A percentile compares a stretch with the other conserved stretches of the same genome.
Evolutionary conservation across 2,888 invertebrate species (phyloP).

Genomic region (Drosophila colorata): DNA sequence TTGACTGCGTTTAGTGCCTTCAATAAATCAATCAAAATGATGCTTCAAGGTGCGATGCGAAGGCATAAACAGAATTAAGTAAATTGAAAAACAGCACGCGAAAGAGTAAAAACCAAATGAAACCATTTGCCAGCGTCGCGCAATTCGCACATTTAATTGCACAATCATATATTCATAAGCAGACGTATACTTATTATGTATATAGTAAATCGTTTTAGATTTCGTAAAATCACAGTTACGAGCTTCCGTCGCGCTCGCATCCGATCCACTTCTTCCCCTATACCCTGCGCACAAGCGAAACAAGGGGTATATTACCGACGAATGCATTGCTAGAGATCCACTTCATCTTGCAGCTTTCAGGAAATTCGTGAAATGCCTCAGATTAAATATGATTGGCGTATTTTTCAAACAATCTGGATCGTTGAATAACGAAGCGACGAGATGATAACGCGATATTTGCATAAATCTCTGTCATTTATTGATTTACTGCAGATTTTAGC

Average conservation of each 20-base stretch:
- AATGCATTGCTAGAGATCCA: background rate
- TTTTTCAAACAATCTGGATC: constrained; percentile 1
- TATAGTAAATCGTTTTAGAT: constrained; percentile 32
- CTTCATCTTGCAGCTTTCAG: background rate
- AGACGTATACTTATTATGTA: constrained; percentile 1
- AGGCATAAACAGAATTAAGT: constrained; percentile 5
- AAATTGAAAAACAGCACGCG: constrained; percentile 15
- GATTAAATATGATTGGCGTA: background rate
- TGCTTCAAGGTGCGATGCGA: constrained; percentile 24
- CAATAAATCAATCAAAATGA: constrained; percentile 48
- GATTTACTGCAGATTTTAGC: constrained; percentile 3
- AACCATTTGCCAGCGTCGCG: constrained; percentile 7
- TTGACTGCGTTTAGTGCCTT: constrained; percentile 16
- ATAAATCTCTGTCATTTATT: background rate
- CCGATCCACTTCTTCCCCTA: constrained; percentile 25
- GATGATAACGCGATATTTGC: background rate
- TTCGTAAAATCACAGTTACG: constrained; percentile 52
- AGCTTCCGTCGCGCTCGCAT: constrained; percentile 49
- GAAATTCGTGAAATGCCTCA: constrained; percentile 2
- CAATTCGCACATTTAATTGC: constrained; percentile 17
- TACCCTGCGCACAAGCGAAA: constrained; percentile 23
- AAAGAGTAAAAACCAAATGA: constrained; percentile 7
- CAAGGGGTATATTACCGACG: background rate
- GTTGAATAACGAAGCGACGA: background rate
- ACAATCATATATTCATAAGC: background rate